Conservation (phyloP, 2,888 invertebrate genomes). For the Silvanus unidentatus region DNA sequence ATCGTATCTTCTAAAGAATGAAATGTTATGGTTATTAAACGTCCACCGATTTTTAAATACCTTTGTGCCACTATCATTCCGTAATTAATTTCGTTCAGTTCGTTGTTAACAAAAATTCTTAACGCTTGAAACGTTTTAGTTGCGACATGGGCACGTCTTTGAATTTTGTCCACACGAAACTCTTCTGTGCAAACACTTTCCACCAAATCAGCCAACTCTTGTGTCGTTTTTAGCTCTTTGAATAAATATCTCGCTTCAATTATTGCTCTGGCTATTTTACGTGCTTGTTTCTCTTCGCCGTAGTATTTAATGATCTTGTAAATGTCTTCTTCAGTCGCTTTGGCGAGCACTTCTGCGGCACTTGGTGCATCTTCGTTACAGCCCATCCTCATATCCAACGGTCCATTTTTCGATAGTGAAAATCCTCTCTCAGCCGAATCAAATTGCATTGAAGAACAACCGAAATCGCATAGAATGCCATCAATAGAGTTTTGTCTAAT, state of each 20-base stretch:
- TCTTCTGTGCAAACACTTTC: conserved; percentile 44
- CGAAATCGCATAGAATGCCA: conserved; percentile 87
- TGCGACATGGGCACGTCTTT: conserved; percentile 71
- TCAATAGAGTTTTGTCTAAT: conserved; percentile 67
- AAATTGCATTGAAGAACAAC: conserved; percentile 94
- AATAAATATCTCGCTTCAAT: conserved; percentile 66
- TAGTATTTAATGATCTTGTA: conserved; percentile 81
- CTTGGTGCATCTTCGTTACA: conserved; percentile 51
- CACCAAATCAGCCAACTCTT: conserved; percentile 63
- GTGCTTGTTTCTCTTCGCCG: conserved; percentile 84
- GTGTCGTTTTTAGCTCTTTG: conserved; percentile 69
- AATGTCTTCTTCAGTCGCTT: conserved; percentile 71
- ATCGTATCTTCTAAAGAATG: conserved; percentile 93
- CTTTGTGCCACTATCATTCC: conserved; percentile 72
- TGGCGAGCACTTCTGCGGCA: conserved; percentile 81
- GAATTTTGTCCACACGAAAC: conserved; percentile 62
- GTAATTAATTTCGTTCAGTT: conserved; percentile 90
- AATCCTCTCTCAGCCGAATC: conserved; percentile 79
- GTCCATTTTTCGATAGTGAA: conserved; percentile 76
- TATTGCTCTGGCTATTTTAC: conserved; percentile 80
- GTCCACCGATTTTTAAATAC: conserved; percentile 72
- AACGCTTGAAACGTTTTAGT: conserved; percentile 92
- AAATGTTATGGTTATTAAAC: conserved; percentile 78
- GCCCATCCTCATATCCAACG: conserved; percentile 95
- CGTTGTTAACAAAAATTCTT: conserved; percentile 93